Conservation (phyloP, 1,140 invertebrate species). For the Oreohelix idahoensis region DNA sequence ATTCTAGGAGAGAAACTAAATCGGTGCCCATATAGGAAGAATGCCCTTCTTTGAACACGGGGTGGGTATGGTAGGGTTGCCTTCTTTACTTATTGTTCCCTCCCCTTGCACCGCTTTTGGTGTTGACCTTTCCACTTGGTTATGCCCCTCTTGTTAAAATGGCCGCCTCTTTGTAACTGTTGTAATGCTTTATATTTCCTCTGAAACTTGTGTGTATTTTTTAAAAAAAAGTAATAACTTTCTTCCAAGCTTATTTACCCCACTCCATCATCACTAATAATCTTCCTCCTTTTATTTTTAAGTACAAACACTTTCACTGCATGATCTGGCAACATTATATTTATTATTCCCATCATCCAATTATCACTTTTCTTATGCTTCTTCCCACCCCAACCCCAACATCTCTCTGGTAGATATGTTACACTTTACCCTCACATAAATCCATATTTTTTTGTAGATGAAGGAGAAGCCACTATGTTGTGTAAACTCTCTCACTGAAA, state of each 20-base stretch:
- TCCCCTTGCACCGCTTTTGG: constrained; percentile 39
- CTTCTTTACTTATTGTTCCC: constrained; percentile 35
- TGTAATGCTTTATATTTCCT: constrained; percentile 36
- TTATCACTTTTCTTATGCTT: not conserved
- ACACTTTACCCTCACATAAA: not conserved
- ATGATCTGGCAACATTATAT: constrained; percentile 18
- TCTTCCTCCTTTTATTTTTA: constrained; percentile 19
- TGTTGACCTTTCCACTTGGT: constrained; percentile 36
- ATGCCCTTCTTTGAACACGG: constrained; percentile 25
- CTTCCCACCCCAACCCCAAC: not conserved
- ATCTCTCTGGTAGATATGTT: constrained; percentile 9
- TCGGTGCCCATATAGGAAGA: constrained; percentile 24
- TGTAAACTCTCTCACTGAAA: not conserved
- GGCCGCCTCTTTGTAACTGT: constrained; percentile 35
- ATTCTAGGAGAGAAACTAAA: constrained; percentile 19
- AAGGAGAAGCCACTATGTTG: not conserved
- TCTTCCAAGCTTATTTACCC: constrained; percentile 20
- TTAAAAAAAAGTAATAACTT: not conserved
- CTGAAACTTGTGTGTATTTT: constrained; percentile 36
- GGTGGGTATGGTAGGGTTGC: constrained; percentile 35
- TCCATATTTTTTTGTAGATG: not conserved
- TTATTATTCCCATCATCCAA: constrained; percentile 17
- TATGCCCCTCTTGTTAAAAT: constrained; percentile 34
- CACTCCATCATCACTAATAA: constrained; percentile 8
- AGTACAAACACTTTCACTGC: constrained; percentile 27